Evolutionary conservation across 2,797 vertebrate genomes (phyloP).

Genomic region (Siniperca obscura): DNA sequence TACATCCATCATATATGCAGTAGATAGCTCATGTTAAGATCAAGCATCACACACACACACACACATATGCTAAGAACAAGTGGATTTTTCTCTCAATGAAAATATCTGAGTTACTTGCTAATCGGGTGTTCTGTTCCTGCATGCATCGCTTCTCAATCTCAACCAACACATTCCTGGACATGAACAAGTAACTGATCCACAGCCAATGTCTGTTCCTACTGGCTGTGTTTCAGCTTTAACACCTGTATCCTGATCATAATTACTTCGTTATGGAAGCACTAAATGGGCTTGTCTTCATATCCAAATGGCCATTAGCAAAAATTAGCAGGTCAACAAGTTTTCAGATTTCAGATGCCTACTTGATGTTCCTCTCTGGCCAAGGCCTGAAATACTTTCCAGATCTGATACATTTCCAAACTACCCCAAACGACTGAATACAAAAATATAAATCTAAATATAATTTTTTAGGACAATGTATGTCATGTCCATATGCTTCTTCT

Average conservation of each 20-base stretch:
- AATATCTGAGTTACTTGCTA: constrained; percentile 36
- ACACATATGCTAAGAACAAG: not conserved
- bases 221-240: constrained; percentile 57
- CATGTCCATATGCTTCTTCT: constrained; percentile 23
- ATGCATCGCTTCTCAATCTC: constrained; percentile 40
- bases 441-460: not conserved
- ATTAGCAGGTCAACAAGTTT: constrained; percentile 47
- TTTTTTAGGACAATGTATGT: not conserved
- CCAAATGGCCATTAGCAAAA: constrained; percentile 49
- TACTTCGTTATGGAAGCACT: constrained; percentile 59
- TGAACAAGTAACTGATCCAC: constrained; percentile 58
- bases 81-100: constrained; percentile 29
- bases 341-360: constrained; percentile 25
- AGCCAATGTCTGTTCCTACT: constrained; percentile 65
- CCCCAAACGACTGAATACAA: not conserved
- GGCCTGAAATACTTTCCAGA: constrained; percentile 13
- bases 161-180: constrained; percentile 59
- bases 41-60: not conserved
- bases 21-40: not conserved
- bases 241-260: constrained; percentile 59
- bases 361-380: not conserved
- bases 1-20: not conserved
- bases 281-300: constrained; percentile 42
- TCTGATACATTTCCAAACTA: constrained; percentile 4
- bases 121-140: constrained; percentile 57